Base-by-base conservation (phyloP, 2,888 invertebrate species). In the Euplagia quadripunctaria region DNA sequence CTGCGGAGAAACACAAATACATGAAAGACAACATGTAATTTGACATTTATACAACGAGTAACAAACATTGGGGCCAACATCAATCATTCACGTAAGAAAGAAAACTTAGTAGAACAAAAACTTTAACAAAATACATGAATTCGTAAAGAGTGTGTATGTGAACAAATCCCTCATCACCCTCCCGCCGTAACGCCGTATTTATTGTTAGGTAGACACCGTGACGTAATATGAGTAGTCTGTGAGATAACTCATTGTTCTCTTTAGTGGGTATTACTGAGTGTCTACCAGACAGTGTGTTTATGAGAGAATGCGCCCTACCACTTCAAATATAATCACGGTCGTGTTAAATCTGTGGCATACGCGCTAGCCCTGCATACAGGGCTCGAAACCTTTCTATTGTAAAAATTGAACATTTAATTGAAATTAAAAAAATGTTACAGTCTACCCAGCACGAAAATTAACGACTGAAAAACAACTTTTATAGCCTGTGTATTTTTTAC, bases 201-300 rank as follows among this genome's bases (percentile, higher is more conserved):
- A 83, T 81, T 84, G 83, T 82, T 80, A 80, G 76, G 79, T 82
- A 82, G 83, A 73, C 78, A 75, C 74, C 72, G 73, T 82, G 82
- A 82, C 76, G 80, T 82, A 82, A 84, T 80, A 80, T 64, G 82
- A 82, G 82, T 84, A 79, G 76, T 80, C 76, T 76, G 85, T 77
- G 81, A 85, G 83, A 84, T 84, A 83, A 77, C 85, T 80, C 85
- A 84, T 84, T 82, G 82, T 82, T 82, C 83, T 74, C 83, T 87
- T 88, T 87, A 89, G 88, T 90, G 88, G 87, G 90, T 91, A 92
- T 92, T 89, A 92, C 87, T 86, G 64, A 42, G 64, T 88, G 89
- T 85, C 86, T 87, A 88, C 87, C 88, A 89, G 85, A 80, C 82
- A 79, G 77, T 78, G 79, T 80, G 74, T 85, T 73, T 76, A 67